These are phyloP conservation scores for Barnardius zonarius DNA, from an alignment of 2,113 vertebrate genomes.

Conservation along the genomic window DNA sequence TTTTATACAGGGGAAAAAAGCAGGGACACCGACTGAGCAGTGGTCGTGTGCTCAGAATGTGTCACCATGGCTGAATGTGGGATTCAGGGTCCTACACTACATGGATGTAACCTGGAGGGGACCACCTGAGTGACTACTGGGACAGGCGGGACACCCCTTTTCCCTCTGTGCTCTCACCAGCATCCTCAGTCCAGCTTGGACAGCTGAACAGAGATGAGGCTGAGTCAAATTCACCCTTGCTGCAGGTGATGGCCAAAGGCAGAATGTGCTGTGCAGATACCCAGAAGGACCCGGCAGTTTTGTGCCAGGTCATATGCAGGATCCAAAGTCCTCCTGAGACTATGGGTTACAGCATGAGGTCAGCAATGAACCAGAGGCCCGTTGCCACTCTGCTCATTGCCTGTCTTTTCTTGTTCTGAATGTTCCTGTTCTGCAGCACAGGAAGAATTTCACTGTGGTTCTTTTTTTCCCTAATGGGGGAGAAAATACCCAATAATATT, in stretches of 20 bases:
- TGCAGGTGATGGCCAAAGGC: not conserved
- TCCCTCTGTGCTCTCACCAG: not conserved
- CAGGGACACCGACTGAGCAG: not conserved
- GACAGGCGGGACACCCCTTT: not conserved
- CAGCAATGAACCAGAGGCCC: not conserved
- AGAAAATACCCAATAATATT: not conserved
- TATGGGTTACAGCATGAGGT: not conserved
- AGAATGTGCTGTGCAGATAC: not conserved
- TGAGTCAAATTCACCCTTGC: not conserved
- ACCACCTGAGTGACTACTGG: not conserved
- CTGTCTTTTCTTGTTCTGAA: not conserved
- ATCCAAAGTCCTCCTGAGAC: not conserved
- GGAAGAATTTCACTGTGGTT: not conserved
- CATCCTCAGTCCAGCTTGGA: not conserved
- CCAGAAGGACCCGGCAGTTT: not conserved
- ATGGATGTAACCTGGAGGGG: not conserved
- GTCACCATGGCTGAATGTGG: not conserved
- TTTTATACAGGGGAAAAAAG: not conserved
- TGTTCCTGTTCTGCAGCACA: not conserved
- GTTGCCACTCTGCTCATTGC: fast-evolving
- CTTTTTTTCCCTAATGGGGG: not conserved
- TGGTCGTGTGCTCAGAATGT: not conserved
- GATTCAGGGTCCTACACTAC: not conserved
- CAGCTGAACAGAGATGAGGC: not conserved
- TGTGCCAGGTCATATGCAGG: not conserved